A percentile compares a stretch with the other conserved stretches of the same genome.
Evolutionary conservation across 2,888 invertebrate genomes (phyloP).

Genomic region (Microchrysa polita): DNA sequence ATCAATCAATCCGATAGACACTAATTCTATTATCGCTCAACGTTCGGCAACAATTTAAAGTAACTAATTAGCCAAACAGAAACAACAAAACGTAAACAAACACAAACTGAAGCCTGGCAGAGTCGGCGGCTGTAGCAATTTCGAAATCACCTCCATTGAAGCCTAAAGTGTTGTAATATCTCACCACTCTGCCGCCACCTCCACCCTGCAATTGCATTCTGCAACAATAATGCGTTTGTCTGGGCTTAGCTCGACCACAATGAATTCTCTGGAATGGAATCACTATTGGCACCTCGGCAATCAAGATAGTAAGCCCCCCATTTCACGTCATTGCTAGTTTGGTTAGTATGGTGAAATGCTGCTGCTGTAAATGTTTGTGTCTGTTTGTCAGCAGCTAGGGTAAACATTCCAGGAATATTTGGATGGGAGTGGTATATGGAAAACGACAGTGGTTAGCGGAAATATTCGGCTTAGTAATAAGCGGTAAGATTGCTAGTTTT

Average conservation of each 20-base stretch:
- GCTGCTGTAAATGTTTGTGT: too few species aligned
- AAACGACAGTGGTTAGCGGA: too few species aligned
- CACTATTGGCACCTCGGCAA: conserved; percentile 42
- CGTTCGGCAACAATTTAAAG: conserved; percentile 36
- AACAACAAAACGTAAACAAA: conserved; percentile 33
- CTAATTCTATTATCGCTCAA: conserved; percentile 35
- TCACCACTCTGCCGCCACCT: conserved; percentile 39
- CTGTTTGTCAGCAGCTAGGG: too few species aligned
- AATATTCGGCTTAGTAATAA: too few species aligned
- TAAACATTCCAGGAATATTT: too few species aligned
- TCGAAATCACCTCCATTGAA: conserved; percentile 13
- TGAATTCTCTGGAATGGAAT: conserved; percentile 35
- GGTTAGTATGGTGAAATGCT: too few species aligned
- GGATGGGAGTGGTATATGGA: too few species aligned
- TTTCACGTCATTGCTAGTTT: background rate
- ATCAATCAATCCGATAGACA: conserved; percentile 35
- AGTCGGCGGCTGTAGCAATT: conserved; percentile 30
- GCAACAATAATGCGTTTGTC: conserved; percentile 35
- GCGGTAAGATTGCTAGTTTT: too few species aligned
- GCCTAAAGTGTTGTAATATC: conserved; percentile 40
- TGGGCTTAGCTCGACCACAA: conserved; percentile 21
- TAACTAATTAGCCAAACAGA: conserved; percentile 32
- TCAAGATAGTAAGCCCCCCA: conserved; percentile 20
- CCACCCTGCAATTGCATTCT: too few species aligned
- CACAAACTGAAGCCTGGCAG: conserved; percentile 21